phyloP scores from a whole-genome alignment of 2,888 invertebrate genomes.

The Mactromeris polynyma region DNA sequence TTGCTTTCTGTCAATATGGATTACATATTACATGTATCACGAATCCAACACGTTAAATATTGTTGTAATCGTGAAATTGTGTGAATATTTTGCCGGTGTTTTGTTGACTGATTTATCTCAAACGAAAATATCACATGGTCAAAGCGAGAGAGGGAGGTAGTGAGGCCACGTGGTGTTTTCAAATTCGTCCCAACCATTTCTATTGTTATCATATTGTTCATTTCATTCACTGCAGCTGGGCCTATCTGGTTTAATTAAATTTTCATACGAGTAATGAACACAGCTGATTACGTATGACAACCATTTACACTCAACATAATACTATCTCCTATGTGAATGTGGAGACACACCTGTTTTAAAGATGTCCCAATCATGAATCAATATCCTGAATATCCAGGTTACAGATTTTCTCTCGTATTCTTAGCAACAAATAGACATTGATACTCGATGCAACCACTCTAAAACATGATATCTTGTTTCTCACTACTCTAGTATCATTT shows the following conservation, averaged over 20 bases:
- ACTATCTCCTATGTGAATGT: neutral
- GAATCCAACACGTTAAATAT: neutral
- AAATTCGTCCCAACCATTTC: neutral
- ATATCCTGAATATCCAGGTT: neutral
- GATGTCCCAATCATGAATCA: neutral
- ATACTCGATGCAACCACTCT: neutral
- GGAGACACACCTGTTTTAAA: neutral
- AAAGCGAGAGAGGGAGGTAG: neutral
- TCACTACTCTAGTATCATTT: neutral
- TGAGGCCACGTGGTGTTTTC: neutral
- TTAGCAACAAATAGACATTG: neutral
- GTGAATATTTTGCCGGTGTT: neutral
- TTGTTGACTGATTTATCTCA: slow-evolving; percentile 8
- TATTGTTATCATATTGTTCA: slow-evolving; percentile 8
- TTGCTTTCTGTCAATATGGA: neutral
- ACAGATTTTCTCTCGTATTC: neutral
- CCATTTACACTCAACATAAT: neutral
- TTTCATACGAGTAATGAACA: slow-evolving; percentile 6
- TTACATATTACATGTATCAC: slow-evolving; percentile 1
- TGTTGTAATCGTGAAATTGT: neutral
- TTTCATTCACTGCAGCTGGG: neutral
- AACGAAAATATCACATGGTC: neutral
- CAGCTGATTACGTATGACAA: slow-evolving; percentile 12
- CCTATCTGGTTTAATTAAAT: slow-evolving; percentile 7
- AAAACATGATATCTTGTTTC: neutral